Evolutionary conservation across 2,797 vertebrate species (phyloP).

Genomic region (Enteromius fasciolatus): DNA sequence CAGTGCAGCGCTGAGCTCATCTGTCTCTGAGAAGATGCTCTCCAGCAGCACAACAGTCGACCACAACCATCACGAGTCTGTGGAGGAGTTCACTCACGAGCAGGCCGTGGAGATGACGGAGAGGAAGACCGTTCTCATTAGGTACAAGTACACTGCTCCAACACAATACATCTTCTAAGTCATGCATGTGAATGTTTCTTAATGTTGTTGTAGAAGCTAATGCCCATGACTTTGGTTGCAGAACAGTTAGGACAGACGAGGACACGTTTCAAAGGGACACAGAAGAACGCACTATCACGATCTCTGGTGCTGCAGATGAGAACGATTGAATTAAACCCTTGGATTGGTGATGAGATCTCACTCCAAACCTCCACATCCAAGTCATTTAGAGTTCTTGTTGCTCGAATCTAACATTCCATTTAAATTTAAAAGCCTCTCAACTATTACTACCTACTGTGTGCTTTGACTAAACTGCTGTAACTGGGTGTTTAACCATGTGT

Average conservation of each 20-base stretch:
- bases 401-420: not conserved
- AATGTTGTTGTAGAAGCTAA: conserved; percentile 9
- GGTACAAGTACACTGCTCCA: conserved; percentile 66
- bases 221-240: conserved; percentile 59
- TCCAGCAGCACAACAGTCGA: conserved; percentile 30
- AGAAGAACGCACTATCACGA: conserved; percentile 74
- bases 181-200: not conserved
- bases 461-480: conserved; percentile 42
- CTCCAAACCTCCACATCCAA: not conserved
- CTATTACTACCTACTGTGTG: conserved; percentile 3
- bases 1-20: not conserved
- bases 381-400: not conserved
- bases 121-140: conserved; percentile 78
- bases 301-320: conserved; percentile 75
- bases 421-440: not conserved
- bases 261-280: conserved; percentile 72
- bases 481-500: conserved; percentile 35
- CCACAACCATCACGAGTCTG: conserved; percentile 29
- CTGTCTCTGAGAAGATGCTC: conserved; percentile 20
- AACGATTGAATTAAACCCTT: conserved; percentile 38
- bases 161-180: not conserved
- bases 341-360: not conserved
- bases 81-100: conserved; percentile 62
- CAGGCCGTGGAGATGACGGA: conserved; percentile 74
- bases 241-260: conserved; percentile 80